Evolutionary conservation across 2,888 invertebrate species (phyloP), one percentile per base, ranked within the genome.

Genomic region (Elaeidobius kamerunicus): DNA sequence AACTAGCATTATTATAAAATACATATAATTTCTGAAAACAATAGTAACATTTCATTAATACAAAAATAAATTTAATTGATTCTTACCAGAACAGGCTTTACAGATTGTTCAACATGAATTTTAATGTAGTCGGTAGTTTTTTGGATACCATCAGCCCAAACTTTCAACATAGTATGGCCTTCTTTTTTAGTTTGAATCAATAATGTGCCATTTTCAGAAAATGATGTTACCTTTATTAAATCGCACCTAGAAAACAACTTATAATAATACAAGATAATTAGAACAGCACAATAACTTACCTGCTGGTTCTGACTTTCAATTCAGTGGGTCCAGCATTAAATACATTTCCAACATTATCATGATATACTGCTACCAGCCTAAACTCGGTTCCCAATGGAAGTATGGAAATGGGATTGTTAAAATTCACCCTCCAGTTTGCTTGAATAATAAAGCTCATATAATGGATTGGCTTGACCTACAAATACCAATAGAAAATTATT

Each of bases 301-400:
- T 74, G 69, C 76, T 80, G 5, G 75, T 74, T 40, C 77, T 67
- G 42, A 76, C 70, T 52, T 74, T 72, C 27, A 80, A 65, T 50
- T 73, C 69, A 11, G 73, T 70, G 44, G 75, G 75, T 4, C 77
- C 76, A 2, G 78, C 75, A 52, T 76, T 72, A 64, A 82, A 82
- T 55, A 63, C 63, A 36, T 74, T 71, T 2, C 83, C 83, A 4
- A 76, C 69, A 38, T 58, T 51, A 30, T 58, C 58, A 36, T 54
- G 52, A 20, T 56, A 58, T 2, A 39, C 20, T n/a, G 56, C 54
- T 11, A 49, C 41, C 14, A 58, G 30, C 28, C 35, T 4, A 41
- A 81, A 71, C 19, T 75, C 73, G 9, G 75, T 70, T 2, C 81
- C 82, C 23, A 78, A 67, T 2, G 82, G 82, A 9, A 81, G 56